Evolutionary conservation across 92 coral and sea anemone genomes (phyloP), one percentile per base, ranked within the genome.

Genomic region (Actinostola sp.): DNA sequence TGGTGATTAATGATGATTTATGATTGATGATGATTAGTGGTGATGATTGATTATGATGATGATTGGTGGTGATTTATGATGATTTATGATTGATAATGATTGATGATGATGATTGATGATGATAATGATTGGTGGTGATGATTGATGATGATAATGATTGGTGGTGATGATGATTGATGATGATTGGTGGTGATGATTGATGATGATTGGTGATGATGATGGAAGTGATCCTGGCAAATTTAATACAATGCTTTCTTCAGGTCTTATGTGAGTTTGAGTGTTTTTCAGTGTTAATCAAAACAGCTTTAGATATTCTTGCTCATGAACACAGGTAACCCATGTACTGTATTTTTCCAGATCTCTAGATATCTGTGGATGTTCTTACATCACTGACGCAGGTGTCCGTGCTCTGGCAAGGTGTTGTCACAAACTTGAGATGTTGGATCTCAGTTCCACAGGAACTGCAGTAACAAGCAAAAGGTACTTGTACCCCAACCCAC

Each of bases 321-420:
- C n/a, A n/a, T n/a, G n/a, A n/a, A n/a, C n/a, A n/a, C n/a, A n/a
- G n/a, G n/a, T n/a, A n/a, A n/a, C n/a, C n/a, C n/a, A n/a, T n/a
- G n/a, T n/a, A n/a, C n/a, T n/a, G n/a, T n/a, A n/a, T n/a, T 19
- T 29, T 77, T 52, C 23, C 71, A 95, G 99, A 69, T 88, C 90
- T 54, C 85, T 95, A 46, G 99, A 95, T 77, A 87, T 95, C 59
- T 95, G 99, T 68, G 99, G 99, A 19, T 95, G 99, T 83, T 86
- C 85, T 44, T 88, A 78, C 29, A 89, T 95, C 23, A 95, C 88
- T n/a, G 99, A 95, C 54, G 84, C 79, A 50, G 99, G 99, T 0
- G 93, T 91, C 3, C 89, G 96, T 53, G 97, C 96, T 10, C 80
- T 94, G 51, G 95, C 98, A 35, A 84, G 75, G 16, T 67, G 82